phyloP scores from a whole-genome alignment of 2,888 invertebrate species.

The Drosophila mulleri region DNA sequence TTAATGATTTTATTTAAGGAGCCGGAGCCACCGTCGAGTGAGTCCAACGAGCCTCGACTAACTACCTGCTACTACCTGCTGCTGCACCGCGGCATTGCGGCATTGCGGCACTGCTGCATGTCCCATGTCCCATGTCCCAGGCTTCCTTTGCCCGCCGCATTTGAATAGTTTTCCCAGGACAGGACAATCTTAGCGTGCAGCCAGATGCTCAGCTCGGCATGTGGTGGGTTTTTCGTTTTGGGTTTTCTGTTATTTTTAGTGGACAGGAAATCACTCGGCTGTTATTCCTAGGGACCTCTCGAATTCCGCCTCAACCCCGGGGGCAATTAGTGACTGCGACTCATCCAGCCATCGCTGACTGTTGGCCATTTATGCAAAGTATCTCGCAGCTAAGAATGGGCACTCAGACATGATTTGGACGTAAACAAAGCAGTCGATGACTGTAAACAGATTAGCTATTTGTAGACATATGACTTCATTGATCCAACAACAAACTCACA shows the following conservation, averaged over 20 bases:
- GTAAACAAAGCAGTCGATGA: conserved; percentile 49
- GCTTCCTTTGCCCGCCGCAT: conserved; percentile 31
- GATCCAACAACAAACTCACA: conserved; percentile 7
- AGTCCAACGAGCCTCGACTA: conserved; percentile 23
- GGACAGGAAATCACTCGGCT: conserved; percentile 5
- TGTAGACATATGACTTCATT: conserved; percentile 45
- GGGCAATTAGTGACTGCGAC: conserved; percentile 26
- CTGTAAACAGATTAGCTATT: conserved; percentile 46
- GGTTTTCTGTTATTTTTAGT: neutral
- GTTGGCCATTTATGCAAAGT: conserved; percentile 38
- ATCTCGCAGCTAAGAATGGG: conserved; percentile 25
- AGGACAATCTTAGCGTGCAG: conserved; percentile 47
- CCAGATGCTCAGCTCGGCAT: conserved; percentile 42
- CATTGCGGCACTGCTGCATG: neutral
- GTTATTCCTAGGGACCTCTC: neutral
- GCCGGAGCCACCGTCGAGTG: conserved; percentile 28
- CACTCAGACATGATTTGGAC: conserved; percentile 27
- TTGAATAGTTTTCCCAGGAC: conserved; percentile 50
- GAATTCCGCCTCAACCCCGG: neutral
- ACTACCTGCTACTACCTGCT: conserved; percentile 24
- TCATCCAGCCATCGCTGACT: conserved; percentile 11
- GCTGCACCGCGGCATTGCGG: neutral
- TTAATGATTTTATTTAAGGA: conserved; percentile 77
- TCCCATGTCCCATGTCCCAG: neutral
- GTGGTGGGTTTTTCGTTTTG: conserved; percentile 12